Conservation (phyloP, 2,797 vertebrate genomes). For the Syncerus caffer region DNA sequence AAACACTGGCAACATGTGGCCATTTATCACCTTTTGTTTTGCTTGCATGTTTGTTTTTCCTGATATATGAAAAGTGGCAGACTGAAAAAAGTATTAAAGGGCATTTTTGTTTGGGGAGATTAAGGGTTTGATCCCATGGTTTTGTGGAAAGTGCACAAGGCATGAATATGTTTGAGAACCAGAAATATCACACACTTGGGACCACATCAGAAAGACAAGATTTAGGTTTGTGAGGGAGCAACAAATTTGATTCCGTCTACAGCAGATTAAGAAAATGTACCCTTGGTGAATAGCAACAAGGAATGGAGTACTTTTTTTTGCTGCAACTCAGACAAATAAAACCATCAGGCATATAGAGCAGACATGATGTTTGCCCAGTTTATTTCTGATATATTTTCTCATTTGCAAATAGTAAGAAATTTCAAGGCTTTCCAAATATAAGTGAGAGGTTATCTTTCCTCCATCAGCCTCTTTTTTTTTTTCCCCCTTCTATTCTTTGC, state of each 20-base stretch:
- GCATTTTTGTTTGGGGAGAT: slow-evolving; percentile 45
- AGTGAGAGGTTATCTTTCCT: background rate
- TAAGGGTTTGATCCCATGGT: slow-evolving; percentile 36
- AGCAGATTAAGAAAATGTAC: slow-evolving; percentile 28
- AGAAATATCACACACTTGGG: background rate
- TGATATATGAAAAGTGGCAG: slow-evolving; percentile 27
- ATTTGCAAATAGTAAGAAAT: slow-evolving; percentile 22
- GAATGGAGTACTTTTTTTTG: slow-evolving; percentile 3
- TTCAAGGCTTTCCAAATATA: background rate
- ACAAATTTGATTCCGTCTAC: slow-evolving; percentile 1
- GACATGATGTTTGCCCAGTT: background rate
- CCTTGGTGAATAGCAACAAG: slow-evolving; percentile 13
- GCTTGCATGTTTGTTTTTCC: slow-evolving; percentile 47
- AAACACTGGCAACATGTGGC: background rate
- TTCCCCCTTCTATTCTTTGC: background rate
- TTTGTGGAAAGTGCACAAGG: slow-evolving; percentile 5
- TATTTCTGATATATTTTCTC: background rate
- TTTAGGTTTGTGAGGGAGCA: background rate
- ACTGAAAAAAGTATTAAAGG: slow-evolving; percentile 22
- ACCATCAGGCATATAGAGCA: background rate
- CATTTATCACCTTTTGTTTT: slow-evolving; percentile 52
- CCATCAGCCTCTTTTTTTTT: background rate
- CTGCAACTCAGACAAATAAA: background rate
- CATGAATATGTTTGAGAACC: slow-evolving; percentile 38
- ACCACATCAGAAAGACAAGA: slow-evolving; percentile 46